These are phyloP conservation scores for Bombus breviceps DNA, from an alignment of 1,140 invertebrate genomes.

Conservation along the genomic window DNA sequence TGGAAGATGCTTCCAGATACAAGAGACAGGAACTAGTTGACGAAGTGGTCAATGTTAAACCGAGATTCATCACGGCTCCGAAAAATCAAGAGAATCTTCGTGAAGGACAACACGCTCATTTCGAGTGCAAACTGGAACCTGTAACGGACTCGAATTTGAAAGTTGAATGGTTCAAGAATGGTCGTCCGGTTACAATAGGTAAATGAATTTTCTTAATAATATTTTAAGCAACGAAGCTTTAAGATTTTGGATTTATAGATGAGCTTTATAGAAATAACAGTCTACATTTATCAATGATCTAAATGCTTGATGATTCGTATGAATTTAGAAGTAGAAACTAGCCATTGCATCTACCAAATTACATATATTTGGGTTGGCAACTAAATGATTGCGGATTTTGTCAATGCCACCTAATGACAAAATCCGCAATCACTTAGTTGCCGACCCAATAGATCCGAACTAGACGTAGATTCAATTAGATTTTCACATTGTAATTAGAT, in stretches of 20 bases:
- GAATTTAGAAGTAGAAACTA: background rate
- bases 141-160: conserved; percentile 96
- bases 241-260: background rate
- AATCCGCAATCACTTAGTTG: too few relatives aligned
- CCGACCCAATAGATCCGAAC: too few relatives aligned
- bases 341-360: background rate
- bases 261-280: too few relatives aligned
- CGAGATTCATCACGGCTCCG: conserved; percentile 92
- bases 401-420: too few relatives aligned
- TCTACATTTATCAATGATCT: too few relatives aligned
- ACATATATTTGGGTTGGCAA: background rate
- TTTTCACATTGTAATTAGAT: too few relatives aligned
- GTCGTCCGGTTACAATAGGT: conserved; percentile 92
- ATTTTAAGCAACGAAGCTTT: rapidly evolving
- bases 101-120: conserved; percentile 97
- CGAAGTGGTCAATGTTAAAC: conserved; percentile 91
- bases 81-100: conserved; percentile 92
- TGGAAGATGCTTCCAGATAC: conserved; percentile 94
- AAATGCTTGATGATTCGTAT: background rate
- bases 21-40: conserved; percentile 92
- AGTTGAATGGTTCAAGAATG: conserved; percentile 97
- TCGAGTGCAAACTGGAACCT: conserved; percentile 98
- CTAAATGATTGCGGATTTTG: too few relatives aligned
- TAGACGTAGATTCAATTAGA: too few relatives aligned
- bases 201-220: conserved; percentile 23